Evolutionary conservation across 2,113 vertebrate species (phyloP).

Genomic region (Zosterops lateralis): DNA sequence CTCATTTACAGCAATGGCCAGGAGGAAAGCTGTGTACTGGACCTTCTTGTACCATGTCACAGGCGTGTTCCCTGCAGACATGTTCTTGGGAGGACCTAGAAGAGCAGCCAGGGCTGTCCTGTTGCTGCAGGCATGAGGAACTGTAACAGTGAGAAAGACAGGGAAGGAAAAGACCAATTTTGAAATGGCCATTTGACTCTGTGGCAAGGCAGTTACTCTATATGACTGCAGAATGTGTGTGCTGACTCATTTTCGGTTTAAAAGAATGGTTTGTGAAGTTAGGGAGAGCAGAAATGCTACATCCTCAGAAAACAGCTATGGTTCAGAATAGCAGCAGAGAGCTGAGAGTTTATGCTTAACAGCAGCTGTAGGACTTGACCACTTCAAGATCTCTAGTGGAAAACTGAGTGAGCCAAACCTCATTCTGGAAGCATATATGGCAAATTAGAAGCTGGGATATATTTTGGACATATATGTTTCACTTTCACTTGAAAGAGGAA

Average conservation of each 20-base stretch:
- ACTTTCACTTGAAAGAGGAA: background rate
- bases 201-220: background rate
- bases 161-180: background rate
- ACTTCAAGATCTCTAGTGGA: background rate
- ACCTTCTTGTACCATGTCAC: background rate
- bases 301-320: background rate
- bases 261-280: background rate
- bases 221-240: background rate
- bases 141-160: background rate
- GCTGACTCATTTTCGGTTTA: background rate
- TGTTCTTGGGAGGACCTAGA: background rate
- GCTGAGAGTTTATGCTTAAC: background rate
- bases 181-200: background rate
- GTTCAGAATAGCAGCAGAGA: background rate
- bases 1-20: background rate
- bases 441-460: background rate
- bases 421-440: background rate
- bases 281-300: background rate
- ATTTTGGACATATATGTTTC: background rate
- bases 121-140: background rate
- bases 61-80: accelerated
- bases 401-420: background rate
- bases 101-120: background rate
- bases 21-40: background rate
- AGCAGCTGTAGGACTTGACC: background rate